Evolutionary conservation across 2,113 vertebrate genomes (phyloP).

Genomic region (Candoia aspera): DNA sequence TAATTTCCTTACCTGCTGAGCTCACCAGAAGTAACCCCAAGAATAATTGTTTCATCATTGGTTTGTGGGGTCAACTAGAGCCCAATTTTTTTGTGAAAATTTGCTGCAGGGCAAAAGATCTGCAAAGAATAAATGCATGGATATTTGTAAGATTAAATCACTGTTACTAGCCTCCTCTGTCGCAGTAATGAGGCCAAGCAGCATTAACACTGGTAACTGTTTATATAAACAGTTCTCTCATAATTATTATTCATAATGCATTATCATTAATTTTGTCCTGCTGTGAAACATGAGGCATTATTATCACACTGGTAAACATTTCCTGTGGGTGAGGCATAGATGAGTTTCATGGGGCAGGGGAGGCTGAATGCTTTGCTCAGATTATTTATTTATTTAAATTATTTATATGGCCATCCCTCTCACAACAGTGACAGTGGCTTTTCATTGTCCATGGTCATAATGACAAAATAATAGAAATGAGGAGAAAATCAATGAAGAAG

Average conservation of each 20-base stretch:
- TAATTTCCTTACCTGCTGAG: conserved; percentile 20
- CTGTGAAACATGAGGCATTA: background rate
- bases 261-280: background rate
- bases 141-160: background rate
- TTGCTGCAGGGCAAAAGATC: conserved; percentile 17
- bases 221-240: background rate
- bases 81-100: background rate
- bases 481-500: background rate
- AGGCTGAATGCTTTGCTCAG: background rate
- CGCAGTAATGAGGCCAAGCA: background rate
- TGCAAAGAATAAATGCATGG: background rate
- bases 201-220: background rate
- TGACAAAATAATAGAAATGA: background rate
- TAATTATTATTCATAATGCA: background rate
- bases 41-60: background rate
- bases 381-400: background rate
- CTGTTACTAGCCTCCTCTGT: background rate
- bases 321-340: background rate
- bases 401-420: background rate
- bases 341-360: background rate
- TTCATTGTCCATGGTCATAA: background rate
- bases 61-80: background rate
- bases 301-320: background rate
- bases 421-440: background rate
- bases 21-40: conserved; percentile 10